Base-by-base conservation (phyloP, 2,888 invertebrate genomes). In the Orchestes rusci region DNA sequence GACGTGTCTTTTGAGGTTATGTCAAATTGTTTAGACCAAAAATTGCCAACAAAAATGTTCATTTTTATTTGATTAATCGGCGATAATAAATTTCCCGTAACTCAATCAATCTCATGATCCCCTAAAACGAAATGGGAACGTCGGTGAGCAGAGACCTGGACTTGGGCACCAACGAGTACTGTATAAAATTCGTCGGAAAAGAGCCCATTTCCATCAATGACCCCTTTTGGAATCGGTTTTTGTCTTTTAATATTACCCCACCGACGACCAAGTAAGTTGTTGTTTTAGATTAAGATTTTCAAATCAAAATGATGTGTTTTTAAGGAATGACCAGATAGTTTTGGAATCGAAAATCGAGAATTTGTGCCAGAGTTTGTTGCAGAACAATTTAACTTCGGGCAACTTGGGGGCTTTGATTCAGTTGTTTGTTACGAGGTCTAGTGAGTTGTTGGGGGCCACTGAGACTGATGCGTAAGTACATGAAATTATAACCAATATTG, bases 151-250 rank as follows among this genome's bases (percentile, higher is more conserved):
- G 78, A 56, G 81, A 84, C 61, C 77, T 80, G 39, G 88, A 94
- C 64, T 72, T 95, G 53, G 75, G 82, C 17, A 77, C 74, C 51
- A 96, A 95, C 69, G 84, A 85, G 59, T 80, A 84, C 61, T 72
- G 96, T 35, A 73, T 76, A 48, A 76, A 78, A 51, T 89, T 96
- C 64, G 84, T 86, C 51, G 84, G 90, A 0, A 74, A 77, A 27
- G 84, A 91, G 53, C 72, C 81, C 27, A 84, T 99, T 56, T 77
- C 84, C 3, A 77, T 82, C 4, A 90, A 91, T 65, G 89, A 93
- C 64, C 84, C 86, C 0, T 95, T 91, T 67, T 99, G 97, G 97
- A 91, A 91, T 64, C 82, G 84, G 54, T 77, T 99, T 53, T 72
- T 99, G 27, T 86, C 94, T 0, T 99, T 93, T 63, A 89, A 92